phyloP scores from a whole-genome alignment of 2,888 invertebrate species.

The Erebia epiphron region DNA sequence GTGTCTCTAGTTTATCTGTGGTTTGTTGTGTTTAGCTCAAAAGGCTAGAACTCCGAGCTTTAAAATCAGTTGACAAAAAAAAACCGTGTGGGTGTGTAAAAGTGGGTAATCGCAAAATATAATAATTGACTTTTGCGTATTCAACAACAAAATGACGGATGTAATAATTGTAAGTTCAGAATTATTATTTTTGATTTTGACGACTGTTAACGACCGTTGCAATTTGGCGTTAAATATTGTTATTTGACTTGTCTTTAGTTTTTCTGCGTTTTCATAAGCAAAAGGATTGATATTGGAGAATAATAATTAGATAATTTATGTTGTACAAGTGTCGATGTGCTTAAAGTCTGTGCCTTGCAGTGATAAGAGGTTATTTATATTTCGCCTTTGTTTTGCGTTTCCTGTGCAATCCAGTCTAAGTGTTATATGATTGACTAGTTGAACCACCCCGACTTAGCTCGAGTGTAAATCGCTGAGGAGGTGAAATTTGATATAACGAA shows the following conservation, averaged over 20 bases:
- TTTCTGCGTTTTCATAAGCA: background rate
- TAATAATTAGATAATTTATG: background rate
- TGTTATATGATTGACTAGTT: background rate
- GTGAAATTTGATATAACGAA: too few species aligned
- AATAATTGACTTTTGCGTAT: background rate
- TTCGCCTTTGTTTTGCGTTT: background rate
- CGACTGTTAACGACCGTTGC: background rate
- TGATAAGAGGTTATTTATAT: conserved; percentile 17
- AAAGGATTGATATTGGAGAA: too few species aligned
- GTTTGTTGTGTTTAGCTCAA: background rate
- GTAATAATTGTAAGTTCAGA: conserved; percentile 54
- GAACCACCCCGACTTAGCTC: too few species aligned
- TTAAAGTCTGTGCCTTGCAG: background rate
- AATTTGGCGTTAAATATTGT: background rate
- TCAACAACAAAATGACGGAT: conserved; percentile 51
- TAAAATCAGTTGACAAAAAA: background rate
- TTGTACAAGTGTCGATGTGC: background rate
- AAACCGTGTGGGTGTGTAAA: background rate
- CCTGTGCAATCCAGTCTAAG: background rate
- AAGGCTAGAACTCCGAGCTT: background rate
- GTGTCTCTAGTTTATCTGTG: background rate
- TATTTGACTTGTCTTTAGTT: background rate
- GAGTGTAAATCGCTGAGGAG: too few species aligned
- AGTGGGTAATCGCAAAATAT: conserved; percentile 4
- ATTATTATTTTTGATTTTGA: background rate